Evolutionary conservation across 2,113 vertebrate genomes (phyloP).

Genomic region (Thamnophis sirtalis): DNA sequence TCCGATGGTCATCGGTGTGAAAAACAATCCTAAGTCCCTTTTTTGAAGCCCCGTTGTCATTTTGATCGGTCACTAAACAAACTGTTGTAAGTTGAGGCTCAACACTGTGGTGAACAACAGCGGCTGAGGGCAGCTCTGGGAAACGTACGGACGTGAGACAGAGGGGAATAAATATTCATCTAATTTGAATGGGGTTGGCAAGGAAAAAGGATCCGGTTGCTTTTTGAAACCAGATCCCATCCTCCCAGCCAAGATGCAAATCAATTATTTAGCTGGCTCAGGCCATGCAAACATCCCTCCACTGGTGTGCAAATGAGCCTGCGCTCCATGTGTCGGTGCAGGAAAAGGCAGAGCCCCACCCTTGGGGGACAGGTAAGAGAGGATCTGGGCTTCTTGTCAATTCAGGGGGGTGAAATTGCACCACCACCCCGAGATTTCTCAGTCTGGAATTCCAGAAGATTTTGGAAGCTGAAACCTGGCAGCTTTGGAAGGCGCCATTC

Average conservation of each 20-base stretch:
- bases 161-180: background rate
- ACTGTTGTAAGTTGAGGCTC: too few species aligned
- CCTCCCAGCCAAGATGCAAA: constrained; percentile 10
- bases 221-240: background rate
- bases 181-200: background rate
- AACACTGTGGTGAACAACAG: background rate
- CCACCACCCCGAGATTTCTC: background rate
- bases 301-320: background rate
- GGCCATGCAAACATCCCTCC: constrained; percentile 31
- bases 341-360: background rate
- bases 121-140: background rate
- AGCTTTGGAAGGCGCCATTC: background rate
- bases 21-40: background rate
- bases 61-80: background rate
- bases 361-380: background rate
- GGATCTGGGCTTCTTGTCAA: background rate
- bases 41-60: background rate
- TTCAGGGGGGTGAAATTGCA: background rate
- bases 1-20: background rate
- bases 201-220: background rate
- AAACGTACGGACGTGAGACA: background rate
- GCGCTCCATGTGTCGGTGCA: accelerated
- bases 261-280: background rate
- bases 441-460: background rate
- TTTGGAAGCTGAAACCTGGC: background rate